Evolutionary conservation across 2,113 vertebrate genomes (phyloP).

Genomic region (Cromileptes altivelis): DNA sequence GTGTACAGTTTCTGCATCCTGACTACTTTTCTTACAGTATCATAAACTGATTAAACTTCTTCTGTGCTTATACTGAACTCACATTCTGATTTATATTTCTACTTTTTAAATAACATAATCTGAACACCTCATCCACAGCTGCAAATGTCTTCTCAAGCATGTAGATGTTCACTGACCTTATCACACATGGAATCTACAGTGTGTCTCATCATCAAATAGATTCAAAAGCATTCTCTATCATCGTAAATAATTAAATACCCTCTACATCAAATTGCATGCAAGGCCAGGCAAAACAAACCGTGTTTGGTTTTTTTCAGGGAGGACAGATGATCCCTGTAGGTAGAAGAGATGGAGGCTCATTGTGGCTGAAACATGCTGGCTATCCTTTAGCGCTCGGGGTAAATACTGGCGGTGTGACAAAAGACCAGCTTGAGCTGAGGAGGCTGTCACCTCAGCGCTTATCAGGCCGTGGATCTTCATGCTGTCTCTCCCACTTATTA

Average conservation of each 20-base stretch:
- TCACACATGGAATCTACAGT: conserved; percentile 29
- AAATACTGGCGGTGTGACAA: conserved; percentile 70
- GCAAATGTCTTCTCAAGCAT: conserved; percentile 2
- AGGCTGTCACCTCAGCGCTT: conserved; percentile 55
- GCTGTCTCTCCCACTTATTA: not conserved
- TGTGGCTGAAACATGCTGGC: conserved; percentile 66
- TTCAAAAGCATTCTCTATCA: not conserved
- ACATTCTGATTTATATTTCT: not conserved
- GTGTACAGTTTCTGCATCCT: not conserved
- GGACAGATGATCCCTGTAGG: conserved; percentile 9
- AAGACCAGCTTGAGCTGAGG: conserved; percentile 45
- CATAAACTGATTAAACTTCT: not conserved
- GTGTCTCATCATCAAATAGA: conserved; percentile 26
- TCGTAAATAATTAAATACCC: conserved; percentile 54
- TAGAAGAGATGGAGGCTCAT: conserved; percentile 60
- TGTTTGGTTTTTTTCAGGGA: not conserved
- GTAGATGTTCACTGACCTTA: conserved; percentile 18
- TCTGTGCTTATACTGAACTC: not conserved
- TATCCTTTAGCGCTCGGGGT: conserved; percentile 39
- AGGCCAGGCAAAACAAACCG: conserved; percentile 63
- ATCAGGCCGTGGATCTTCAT: conserved; percentile 46
- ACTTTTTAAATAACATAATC: not conserved
- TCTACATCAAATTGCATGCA: conserved; percentile 69
- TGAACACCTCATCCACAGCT: not conserved
- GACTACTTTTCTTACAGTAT: not conserved